These are phyloP conservation scores for Willisornis vidua DNA, from an alignment of 2,113 vertebrate genomes.

Conservation along the genomic window DNA sequence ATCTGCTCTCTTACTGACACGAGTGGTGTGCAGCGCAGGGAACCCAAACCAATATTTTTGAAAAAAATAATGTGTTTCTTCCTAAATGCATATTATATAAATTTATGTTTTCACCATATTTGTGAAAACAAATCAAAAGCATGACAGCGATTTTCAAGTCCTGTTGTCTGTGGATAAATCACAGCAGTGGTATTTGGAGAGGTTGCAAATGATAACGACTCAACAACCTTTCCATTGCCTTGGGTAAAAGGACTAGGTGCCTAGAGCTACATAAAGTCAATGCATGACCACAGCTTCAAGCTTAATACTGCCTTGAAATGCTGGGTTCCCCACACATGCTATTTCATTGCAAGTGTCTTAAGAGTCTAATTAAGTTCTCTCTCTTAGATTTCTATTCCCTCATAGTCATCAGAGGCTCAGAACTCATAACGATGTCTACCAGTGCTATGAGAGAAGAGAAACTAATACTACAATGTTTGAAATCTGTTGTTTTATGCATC, in stretches of 20 bases:
- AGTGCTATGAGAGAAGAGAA: not conserved
- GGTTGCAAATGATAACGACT: not conserved
- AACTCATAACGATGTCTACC: not conserved
- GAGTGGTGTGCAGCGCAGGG: not conserved
- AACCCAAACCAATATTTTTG: not conserved
- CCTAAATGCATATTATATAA: not conserved
- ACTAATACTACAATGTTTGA: not conserved
- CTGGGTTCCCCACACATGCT: accelerated
- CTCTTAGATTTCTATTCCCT: not conserved
- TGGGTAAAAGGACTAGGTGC: not conserved
- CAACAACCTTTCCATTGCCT: not conserved
- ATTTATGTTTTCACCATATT: not conserved
- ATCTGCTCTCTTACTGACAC: not conserved
- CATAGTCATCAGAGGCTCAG: accelerated
- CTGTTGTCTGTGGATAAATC: not conserved
- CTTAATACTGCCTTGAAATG: not conserved
- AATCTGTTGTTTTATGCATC: not conserved
- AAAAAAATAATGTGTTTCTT: not conserved
- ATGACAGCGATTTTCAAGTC: not conserved
- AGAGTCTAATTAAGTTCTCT: not conserved
- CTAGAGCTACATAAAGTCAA: not conserved
- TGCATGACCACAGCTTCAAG: not conserved
- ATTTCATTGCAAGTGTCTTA: not conserved
- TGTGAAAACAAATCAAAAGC: not conserved
- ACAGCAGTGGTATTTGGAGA: not conserved